Percentiles rank a stretch among this genome's conserved stretches.
Conservation (phyloP, 2,888 invertebrate genomes). For the Bembecia ichneumoniformis region DNA sequence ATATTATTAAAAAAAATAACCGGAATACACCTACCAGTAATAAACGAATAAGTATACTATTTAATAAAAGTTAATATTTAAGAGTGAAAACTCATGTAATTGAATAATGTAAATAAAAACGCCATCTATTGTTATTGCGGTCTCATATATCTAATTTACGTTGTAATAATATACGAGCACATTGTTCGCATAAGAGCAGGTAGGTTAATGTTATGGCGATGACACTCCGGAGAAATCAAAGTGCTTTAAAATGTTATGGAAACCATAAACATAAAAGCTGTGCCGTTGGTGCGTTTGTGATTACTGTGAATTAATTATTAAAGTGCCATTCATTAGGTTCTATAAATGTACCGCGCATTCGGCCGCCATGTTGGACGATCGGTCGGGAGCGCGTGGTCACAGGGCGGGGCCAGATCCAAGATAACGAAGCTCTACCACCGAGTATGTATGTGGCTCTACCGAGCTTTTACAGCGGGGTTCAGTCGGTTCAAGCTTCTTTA, state of each 20-base stretch:
- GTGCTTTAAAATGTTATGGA: constrained; percentile 66
- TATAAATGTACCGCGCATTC: constrained; percentile 30
- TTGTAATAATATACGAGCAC: not conserved
- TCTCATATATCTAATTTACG: not conserved
- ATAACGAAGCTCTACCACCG: constrained; percentile 44
- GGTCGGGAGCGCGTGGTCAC: constrained; percentile 12
- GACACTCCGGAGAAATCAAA: constrained; percentile 71
- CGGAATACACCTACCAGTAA: too few relatives aligned
- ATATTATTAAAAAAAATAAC: too few relatives aligned
- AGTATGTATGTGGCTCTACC: too few relatives aligned
- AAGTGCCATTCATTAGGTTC: constrained; percentile 64
- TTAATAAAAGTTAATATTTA: constrained; percentile 29
- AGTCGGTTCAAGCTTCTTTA: not conserved
- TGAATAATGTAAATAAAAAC: constrained; percentile 4
- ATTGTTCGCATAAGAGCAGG: not conserved
- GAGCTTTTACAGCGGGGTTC: not conserved
- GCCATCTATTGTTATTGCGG: not conserved
- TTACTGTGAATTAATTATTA: constrained; percentile 69
- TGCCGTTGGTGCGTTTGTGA: constrained; percentile 53
- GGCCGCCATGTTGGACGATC: constrained; percentile 24
- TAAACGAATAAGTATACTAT: not conserved
- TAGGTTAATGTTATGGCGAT: constrained; percentile 7
- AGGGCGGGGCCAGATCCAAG: constrained; percentile 45
- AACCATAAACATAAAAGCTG: constrained; percentile 69
- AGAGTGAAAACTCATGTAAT: constrained; percentile 52